Percentiles rank a stretch among this genome's conserved stretches.
Evolutionary conservation across 2,113 vertebrate species (phyloP).

Genomic region (Callaeas wilsoni): DNA sequence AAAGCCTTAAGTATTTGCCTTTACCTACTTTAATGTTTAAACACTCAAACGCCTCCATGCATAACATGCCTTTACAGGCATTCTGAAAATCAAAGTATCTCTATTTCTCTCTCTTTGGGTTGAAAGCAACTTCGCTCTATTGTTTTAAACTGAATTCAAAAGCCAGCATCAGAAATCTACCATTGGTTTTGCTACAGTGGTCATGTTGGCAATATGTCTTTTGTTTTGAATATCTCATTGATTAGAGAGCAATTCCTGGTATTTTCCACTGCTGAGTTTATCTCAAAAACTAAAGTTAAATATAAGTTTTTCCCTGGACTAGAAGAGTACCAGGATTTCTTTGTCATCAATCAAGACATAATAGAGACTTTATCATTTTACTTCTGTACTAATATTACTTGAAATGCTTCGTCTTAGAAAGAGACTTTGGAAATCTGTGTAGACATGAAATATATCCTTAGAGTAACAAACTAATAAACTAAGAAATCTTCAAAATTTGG

Average conservation of each 20-base stretch:
- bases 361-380: neutral
- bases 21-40: constrained; percentile 5
- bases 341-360: neutral
- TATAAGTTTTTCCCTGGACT: neutral
- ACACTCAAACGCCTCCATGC: neutral
- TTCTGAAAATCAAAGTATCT: neutral
- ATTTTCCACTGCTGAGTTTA: neutral
- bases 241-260: neutral
- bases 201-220: neutral
- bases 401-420: constrained; percentile 1
- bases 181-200: neutral
- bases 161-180: neutral
- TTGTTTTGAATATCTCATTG: neutral
- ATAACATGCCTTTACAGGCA: neutral
- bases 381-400: constrained; percentile 7
- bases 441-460: neutral
- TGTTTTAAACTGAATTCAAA: neutral
- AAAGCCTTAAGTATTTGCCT: constrained; percentile 18
- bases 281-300: neutral
- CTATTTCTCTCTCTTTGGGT: neutral
- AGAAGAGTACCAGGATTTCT: neutral
- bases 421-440: neutral
- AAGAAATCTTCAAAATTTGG: neutral
- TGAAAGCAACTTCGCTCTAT: neutral
- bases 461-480: neutral